Base-by-base conservation (phyloP, 2,113 vertebrate species). In the Odobenus rosmarus region DNA sequence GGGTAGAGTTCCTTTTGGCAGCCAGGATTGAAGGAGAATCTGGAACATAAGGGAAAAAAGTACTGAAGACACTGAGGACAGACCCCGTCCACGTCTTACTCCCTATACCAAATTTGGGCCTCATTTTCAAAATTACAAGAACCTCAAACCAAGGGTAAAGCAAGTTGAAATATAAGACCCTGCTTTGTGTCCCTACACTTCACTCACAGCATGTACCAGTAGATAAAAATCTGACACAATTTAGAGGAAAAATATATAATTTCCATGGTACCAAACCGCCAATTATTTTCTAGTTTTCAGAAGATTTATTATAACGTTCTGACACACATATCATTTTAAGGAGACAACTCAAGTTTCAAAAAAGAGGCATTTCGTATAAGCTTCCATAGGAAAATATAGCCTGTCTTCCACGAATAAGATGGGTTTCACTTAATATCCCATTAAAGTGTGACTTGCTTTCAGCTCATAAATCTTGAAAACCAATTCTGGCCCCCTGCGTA, bases 401-500 rank as follows among this genome's bases (percentile, higher is more conserved):
- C 89, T 90, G 71, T 42, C 36, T 80, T 74, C 84, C 55, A 84
- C 4, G 16, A 83, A 39, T 71, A 80, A 80, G 83, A 90, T 36
- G n/a, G 55, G 21, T 90, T 95, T 96, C 71, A 94, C 84, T 96
- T 93, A 95, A 88, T 74, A 98, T 82, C 96, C 96, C 94, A 96
- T 92, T 95, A 80, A 88, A 97, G 16, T 42, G 28, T 91, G 88
- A 82, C 96, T 96, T 84, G 81, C 92, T 95, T 96, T 96, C 95
- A 83, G 93, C 71, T 96, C 77, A 88, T 97, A 90, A 97, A 98
- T 98, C 96, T 93, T 76, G 39, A 91, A 85, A 97, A 59, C 87
- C 93, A 90, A 96, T 46, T 89, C 92, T 46, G 53, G 36, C 53
- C 74, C 55, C 79, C 28, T 18, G 49, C 49, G 31, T 69, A 86